Percentiles rank a stretch among this genome's conserved stretches.
Evolutionary conservation across 2,888 invertebrate genomes (phyloP).

Genomic region (Muschampia plurimacula): DNA sequence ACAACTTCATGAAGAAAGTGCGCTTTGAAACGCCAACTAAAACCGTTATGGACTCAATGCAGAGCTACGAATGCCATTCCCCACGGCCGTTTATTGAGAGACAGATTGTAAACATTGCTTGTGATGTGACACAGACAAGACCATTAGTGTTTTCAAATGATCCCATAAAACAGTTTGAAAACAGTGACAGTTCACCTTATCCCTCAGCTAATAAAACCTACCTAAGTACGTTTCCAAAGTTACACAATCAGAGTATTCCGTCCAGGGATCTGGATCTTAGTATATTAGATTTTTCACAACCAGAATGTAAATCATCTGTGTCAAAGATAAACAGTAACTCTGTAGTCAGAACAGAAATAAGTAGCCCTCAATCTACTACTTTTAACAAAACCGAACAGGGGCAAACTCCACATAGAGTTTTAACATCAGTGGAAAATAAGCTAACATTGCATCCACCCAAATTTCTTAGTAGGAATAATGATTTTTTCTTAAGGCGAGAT

Average conservation of each 20-base stretch:
- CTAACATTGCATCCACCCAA: constrained; percentile 54
- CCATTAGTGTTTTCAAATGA: constrained; percentile 62
- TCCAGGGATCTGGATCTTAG: constrained; percentile 69
- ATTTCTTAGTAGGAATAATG: constrained; percentile 58
- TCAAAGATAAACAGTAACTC: constrained; percentile 15
- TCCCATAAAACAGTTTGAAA: constrained; percentile 68
- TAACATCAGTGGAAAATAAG: constrained; percentile 55
- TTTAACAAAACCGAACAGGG: constrained; percentile 19
- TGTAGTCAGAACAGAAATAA: background rate
- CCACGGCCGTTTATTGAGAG: constrained; percentile 71
- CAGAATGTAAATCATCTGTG: constrained; percentile 47
- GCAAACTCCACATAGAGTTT: constrained; percentile 42
- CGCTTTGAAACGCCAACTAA: constrained; percentile 66
- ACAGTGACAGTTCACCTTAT: constrained; percentile 69
- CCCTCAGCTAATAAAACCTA: constrained; percentile 64
- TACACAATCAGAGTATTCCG: constrained; percentile 57
- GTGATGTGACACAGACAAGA: constrained; percentile 50
- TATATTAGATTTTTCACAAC: constrained; percentile 64
- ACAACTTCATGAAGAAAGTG: constrained; percentile 73
- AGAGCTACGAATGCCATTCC: constrained; percentile 73
- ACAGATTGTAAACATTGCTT: constrained; percentile 51
- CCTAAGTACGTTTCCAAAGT: constrained; percentile 47
- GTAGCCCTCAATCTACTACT: background rate
- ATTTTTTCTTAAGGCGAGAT: constrained; percentile 70
- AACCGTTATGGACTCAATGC: constrained; percentile 54